A percentile compares a stretch with the other conserved stretches of the same genome.
phyloP scores from a whole-genome alignment of 2,797 vertebrate species.

The Esox masquinongy region DNA sequence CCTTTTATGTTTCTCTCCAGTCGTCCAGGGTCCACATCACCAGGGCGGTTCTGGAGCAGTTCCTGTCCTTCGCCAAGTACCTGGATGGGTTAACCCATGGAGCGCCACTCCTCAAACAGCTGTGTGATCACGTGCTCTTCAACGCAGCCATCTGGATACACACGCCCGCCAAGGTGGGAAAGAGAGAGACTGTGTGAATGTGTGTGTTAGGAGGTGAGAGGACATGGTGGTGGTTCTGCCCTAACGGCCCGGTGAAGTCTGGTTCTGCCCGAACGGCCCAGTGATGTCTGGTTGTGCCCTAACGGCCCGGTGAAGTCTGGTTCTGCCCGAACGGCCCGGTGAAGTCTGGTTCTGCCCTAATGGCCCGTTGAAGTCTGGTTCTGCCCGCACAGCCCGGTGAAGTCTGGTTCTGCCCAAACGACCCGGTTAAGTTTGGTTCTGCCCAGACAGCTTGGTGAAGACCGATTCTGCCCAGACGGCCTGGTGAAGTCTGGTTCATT shows the following conservation, averaged over 20 bases:
- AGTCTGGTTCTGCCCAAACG: too few species aligned
- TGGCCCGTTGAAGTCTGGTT: too few species aligned
- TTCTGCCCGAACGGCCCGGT: too few species aligned
- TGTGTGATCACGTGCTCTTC: constrained; percentile 92
- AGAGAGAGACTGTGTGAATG: constrained; percentile 28
- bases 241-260: too few species aligned
- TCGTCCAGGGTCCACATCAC: constrained; percentile 94
- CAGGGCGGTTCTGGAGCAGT: constrained; percentile 92
- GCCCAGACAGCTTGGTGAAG: too few species aligned
- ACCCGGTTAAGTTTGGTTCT: too few species aligned
- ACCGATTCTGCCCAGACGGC: neutral
- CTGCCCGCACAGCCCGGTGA: neutral
- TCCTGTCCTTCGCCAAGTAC: constrained; percentile 97
- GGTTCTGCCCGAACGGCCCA: too few species aligned
- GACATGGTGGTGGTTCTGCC: too few species aligned
- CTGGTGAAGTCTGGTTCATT: too few species aligned
- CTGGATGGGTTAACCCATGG: constrained; percentile 94
- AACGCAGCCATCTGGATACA: constrained; percentile 97
- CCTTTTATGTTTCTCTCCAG: constrained; percentile 59
- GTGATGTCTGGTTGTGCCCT: too few species aligned
- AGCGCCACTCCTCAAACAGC: constrained; percentile 93
- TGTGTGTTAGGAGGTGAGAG: constrained; percentile 16
- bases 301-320: too few species aligned
- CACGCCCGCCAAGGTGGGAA: constrained; percentile 92
- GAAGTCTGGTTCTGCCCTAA: too few species aligned